Conservation (phyloP, 2,113 vertebrate species). For the Peromyscus maniculatus region DNA sequence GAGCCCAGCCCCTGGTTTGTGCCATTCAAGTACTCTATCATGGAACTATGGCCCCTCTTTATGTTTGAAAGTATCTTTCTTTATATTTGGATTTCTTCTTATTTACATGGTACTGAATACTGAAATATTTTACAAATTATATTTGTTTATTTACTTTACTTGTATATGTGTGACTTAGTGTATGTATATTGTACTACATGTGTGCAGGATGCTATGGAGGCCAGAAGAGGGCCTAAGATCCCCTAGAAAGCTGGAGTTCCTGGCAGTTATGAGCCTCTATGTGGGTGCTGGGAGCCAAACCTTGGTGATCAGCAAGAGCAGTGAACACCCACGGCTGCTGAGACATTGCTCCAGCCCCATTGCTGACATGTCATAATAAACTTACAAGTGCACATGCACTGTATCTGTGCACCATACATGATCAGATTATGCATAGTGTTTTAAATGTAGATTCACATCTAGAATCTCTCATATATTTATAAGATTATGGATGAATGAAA, state of each 20-base stretch:
- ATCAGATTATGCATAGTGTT: not conserved
- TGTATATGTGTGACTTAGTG: not conserved
- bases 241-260: not conserved
- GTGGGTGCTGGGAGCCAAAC: not conserved
- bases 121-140: not conserved
- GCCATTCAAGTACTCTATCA: not conserved
- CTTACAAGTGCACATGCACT: not conserved
- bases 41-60: not conserved
- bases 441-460: not conserved
- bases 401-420: not conserved
- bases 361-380: not conserved
- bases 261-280: not conserved
- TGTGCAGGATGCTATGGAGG: not conserved
- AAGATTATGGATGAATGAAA: not conserved
- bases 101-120: not conserved
- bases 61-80: not conserved
- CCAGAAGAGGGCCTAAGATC: not conserved
- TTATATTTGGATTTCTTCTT: not conserved
- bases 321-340: not conserved
- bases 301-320: not conserved
- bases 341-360: not conserved
- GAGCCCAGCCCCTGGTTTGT: too few species aligned
- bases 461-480: not conserved
- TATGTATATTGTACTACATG: not conserved
- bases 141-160: not conserved